Percentiles rank a stretch among this genome's conserved stretches.
Evolutionary conservation across 2,113 vertebrate genomes (phyloP).

Genomic region (Brachionichthys hirsutus): DNA sequence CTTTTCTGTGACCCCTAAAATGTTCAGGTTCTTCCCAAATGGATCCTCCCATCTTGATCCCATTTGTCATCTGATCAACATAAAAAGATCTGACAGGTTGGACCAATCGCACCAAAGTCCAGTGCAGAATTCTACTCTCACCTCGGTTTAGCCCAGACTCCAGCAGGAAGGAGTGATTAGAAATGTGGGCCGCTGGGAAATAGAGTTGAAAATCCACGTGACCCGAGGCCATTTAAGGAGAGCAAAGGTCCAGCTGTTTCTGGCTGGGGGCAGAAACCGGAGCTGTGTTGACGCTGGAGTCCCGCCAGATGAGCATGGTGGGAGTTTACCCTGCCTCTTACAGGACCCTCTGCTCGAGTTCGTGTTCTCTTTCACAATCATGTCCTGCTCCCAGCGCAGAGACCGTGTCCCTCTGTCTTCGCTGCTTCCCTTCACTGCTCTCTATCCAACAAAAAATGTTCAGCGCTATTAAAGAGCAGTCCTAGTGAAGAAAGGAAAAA

Average conservation of each 20-base stretch:
- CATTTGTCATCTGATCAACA: slow-evolving; percentile 40
- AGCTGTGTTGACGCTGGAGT: slow-evolving; percentile 69
- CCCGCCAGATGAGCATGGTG: slow-evolving; percentile 49
- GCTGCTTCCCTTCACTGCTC: not conserved
- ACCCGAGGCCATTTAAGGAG: slow-evolving; percentile 53
- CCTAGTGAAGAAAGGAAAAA: not conserved
- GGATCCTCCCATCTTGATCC: slow-evolving; percentile 48
- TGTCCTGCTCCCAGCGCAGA: slow-evolving; percentile 18
- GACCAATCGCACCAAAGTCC: slow-evolving; percentile 14
- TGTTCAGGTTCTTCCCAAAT: slow-evolving; percentile 15
- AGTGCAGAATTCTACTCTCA: slow-evolving; percentile 44
- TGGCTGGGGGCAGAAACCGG: slow-evolving; percentile 58
- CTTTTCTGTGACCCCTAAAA: slow-evolving; percentile 30
- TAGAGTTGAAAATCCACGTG: slow-evolving; percentile 52
- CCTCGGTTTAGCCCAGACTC: slow-evolving; percentile 46
- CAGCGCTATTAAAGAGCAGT: not conserved
- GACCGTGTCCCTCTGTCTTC: slow-evolving; percentile 18
- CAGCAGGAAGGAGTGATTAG: slow-evolving; percentile 70
- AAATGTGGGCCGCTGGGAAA: slow-evolving; percentile 56
- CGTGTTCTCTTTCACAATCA: slow-evolving; percentile 37
- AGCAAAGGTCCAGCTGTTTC: slow-evolving; percentile 62
- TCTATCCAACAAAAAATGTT: not conserved
- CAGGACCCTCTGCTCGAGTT: slow-evolving; percentile 42
- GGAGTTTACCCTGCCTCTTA: slow-evolving; percentile 39
- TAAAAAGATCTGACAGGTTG: slow-evolving; percentile 34